Evolutionary conservation across 2,888 invertebrate genomes (phyloP).

Genomic region (Hydrotaea diabolus): DNA sequence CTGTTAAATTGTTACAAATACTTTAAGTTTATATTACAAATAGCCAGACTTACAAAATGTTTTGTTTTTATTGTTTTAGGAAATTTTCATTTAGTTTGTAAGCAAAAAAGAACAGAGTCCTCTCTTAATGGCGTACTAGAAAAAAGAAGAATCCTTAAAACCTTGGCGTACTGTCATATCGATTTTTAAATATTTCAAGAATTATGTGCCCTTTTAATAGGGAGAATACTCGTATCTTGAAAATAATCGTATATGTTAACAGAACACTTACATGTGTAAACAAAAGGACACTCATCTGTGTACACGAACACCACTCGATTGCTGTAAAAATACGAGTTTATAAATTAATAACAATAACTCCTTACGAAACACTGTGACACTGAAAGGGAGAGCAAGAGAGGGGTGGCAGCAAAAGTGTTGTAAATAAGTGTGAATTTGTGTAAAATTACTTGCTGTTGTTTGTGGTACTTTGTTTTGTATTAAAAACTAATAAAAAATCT

Average conservation of each 20-base stretch:
- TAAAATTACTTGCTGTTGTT: constrained; percentile 60
- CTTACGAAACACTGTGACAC: not conserved
- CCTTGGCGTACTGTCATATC: too few relatives aligned
- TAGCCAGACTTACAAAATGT: not conserved
- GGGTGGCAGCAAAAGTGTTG: constrained; percentile 31
- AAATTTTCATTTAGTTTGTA: not conserved
- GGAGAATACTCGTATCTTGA: not conserved
- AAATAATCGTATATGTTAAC: constrained; percentile 17
- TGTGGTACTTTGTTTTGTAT: constrained; percentile 41
- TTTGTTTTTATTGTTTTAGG: not conserved
- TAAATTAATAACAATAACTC: constrained; percentile 11
- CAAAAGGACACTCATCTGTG: constrained; percentile 12
- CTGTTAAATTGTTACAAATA: constrained; percentile 56
- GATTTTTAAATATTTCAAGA: not conserved
- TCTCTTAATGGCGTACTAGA: not conserved
- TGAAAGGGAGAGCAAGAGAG: not conserved
- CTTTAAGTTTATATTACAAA: constrained; percentile 22
- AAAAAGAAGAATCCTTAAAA: not conserved
- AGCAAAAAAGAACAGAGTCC: not conserved
- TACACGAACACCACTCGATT: not conserved
- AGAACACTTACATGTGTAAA: constrained; percentile 3
- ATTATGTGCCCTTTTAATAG: not conserved
- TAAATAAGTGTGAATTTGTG: constrained; percentile 65
- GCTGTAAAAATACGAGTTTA: constrained; percentile 11
- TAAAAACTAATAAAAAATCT: constrained; percentile 11